phyloP scores from a whole-genome alignment of 37 sponge, comb jelly and placozoan species.

The Mnemiopsis leidyi region DNA sequence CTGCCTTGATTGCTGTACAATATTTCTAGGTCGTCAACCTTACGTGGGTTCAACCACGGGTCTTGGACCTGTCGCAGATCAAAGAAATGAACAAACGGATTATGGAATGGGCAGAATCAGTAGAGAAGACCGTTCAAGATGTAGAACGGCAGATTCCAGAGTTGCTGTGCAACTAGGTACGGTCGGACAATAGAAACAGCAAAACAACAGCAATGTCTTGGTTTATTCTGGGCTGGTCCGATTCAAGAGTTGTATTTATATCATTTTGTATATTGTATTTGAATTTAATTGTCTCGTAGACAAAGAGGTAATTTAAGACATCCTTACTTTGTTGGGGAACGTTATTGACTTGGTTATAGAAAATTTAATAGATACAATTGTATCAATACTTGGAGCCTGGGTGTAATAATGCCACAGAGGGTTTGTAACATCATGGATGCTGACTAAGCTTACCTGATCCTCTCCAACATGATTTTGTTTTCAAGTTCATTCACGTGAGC shows the following conservation, averaged over 20 bases:
- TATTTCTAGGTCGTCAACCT: slow-evolving; percentile 73
- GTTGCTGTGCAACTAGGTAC: slow-evolving; percentile 14
- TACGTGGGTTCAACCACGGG: slow-evolving; percentile 94
- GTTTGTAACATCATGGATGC: too few species aligned
- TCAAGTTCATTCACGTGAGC: too few species aligned
- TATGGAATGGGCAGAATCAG: slow-evolving; percentile 31
- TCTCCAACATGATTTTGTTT: too few species aligned
- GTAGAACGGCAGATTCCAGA: slow-evolving; percentile 49
- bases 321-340: too few species aligned
- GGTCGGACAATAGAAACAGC: background rate
- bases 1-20: too few species aligned
- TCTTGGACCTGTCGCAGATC: slow-evolving; percentile 81
- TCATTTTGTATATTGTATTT: background rate
- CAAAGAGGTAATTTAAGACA: too few species aligned
- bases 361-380: too few species aligned
- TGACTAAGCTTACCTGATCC: too few species aligned
- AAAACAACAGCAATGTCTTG: too few species aligned
- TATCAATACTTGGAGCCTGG: too few species aligned
- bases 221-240: background rate
- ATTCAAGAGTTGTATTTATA: background rate
- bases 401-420: too few species aligned
- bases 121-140: slow-evolving; percentile 53
- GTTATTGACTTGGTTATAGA: too few species aligned
- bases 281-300: background rate
- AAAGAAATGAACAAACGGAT: slow-evolving; percentile 64